Evolutionary conservation across 2,888 invertebrate genomes (phyloP).

Genomic region (Amblyteles armatorius): DNA sequence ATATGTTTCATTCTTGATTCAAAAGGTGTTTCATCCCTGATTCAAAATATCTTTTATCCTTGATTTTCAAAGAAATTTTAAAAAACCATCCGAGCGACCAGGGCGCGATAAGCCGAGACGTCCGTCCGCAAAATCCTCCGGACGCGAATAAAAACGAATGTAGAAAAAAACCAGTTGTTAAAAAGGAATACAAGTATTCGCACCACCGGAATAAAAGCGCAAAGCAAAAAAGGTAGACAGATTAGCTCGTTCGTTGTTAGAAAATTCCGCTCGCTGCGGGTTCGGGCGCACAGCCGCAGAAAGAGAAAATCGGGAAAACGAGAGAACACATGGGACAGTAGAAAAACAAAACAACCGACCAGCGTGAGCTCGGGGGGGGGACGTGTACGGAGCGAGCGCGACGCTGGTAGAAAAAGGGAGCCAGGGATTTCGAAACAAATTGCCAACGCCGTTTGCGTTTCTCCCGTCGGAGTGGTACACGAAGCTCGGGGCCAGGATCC

Average conservation of each 20-base stretch:
- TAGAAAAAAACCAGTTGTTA: background rate
- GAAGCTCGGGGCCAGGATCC: slow-evolving; percentile 18
- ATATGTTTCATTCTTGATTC: background rate
- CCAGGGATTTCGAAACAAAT: slow-evolving; percentile 75
- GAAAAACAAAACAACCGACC: slow-evolving; percentile 48
- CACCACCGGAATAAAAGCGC: background rate
- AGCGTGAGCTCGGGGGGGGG: slow-evolving; percentile 27
- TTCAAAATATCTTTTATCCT: background rate
- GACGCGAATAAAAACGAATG: background rate
- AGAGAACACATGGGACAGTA: slow-evolving; percentile 34
- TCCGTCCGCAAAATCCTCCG: background rate
- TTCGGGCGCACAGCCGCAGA: slow-evolving; percentile 3
- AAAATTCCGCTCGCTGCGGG: slow-evolving; percentile 45
- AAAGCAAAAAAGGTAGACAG: slow-evolving; percentile 18
- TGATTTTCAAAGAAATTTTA: too few species aligned
- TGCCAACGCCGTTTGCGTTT: slow-evolving; percentile 70
- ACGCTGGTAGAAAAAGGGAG: slow-evolving; percentile 24
- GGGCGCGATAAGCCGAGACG: background rate
- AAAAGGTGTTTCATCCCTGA: background rate
- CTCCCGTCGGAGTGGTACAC: slow-evolving; percentile 46
- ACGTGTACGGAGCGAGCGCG: slow-evolving; percentile 32
- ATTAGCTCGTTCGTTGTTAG: slow-evolving; percentile 41
- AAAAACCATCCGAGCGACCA: too few species aligned
- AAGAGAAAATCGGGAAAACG: slow-evolving; percentile 53
- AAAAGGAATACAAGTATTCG: slow-evolving; percentile 17